These are phyloP conservation scores for Umimayanthus kanabou DNA, from an alignment of 92 coral and sea anemone genomes.

Conservation along the genomic window DNA sequence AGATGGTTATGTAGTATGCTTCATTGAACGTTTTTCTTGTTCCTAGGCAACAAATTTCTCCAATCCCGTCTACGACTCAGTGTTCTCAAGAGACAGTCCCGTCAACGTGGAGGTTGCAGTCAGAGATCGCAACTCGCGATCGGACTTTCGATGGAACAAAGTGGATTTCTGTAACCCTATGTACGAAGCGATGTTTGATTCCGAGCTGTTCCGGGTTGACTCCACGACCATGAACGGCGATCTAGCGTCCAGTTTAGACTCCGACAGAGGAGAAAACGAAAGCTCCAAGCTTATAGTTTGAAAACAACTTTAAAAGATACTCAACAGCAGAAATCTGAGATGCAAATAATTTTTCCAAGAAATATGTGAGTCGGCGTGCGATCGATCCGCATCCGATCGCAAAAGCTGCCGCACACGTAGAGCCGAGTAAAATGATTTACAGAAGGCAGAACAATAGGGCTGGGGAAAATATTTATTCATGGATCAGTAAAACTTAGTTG, in stretches of 20 bases:
- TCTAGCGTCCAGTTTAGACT: constrained; percentile 26
- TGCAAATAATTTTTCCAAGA: not conserved
- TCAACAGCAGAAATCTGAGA: not conserved
- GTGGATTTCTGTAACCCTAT: constrained; percentile 95
- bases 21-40: constrained; percentile 1
- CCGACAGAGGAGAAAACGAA: constrained; percentile 36
- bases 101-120: constrained; percentile 69
- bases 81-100: constrained; percentile 63
- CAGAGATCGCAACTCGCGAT: constrained; percentile 59
- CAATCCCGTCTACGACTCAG: constrained; percentile 94
- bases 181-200: constrained; percentile 78
- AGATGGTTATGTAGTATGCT: not conserved
- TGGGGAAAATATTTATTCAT: not conserved
- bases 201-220: constrained; percentile 38
- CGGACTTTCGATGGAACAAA: constrained; percentile 77
- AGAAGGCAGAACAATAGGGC: not conserved
- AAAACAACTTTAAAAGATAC: not conserved
- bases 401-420: no score
- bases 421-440: not conserved
- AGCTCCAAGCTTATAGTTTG: constrained; percentile 36
- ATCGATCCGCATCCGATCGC: not conserved
- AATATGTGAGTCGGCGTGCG: not conserved
- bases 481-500: not conserved
- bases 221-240: constrained; percentile 32
- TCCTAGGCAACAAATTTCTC: constrained; percentile 84